phyloP scores from a whole-genome alignment of 37 sponge, comb jelly and placozoan genomes.

The Beroe ovata region DNA sequence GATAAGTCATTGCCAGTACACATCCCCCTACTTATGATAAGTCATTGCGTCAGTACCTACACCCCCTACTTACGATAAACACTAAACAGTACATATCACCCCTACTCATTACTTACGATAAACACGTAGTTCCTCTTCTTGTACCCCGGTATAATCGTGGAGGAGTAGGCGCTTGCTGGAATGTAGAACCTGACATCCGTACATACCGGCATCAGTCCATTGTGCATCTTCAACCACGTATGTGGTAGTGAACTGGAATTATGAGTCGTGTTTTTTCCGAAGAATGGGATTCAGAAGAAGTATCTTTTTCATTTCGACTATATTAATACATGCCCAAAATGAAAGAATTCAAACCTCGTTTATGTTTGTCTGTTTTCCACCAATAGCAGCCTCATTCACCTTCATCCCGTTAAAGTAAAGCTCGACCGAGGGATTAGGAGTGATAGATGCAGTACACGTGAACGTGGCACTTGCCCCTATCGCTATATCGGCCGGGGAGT shows the following conservation, averaged over 20 bases:
- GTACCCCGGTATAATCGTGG: background rate
- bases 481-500: too few relatives aligned
- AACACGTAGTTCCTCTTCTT: background rate
- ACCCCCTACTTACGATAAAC: too few relatives aligned
- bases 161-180: slow-evolving; percentile 30
- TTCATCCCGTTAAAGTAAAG: background rate
- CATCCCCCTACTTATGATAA: too few relatives aligned
- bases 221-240: background rate
- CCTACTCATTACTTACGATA: slow-evolving; percentile 16
- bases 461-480: slow-evolving; percentile 9
- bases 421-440: background rate
- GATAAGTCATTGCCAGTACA: too few relatives aligned
- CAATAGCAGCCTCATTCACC: background rate
- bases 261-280: background rate
- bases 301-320: too few relatives aligned
- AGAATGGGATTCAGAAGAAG: too few relatives aligned
- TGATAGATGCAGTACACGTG: slow-evolving; percentile 3
- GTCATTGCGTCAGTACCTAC: too few relatives aligned
- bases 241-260: background rate
- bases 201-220: slow-evolving; percentile 18
- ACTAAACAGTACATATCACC: too few relatives aligned
- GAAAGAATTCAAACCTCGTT: too few relatives aligned
- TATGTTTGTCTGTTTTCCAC: slow-evolving; percentile 15
- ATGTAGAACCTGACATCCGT: background rate
- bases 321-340: too few relatives aligned